A percentile compares a stretch with the other conserved stretches of the same genome.
phyloP scores from a whole-genome alignment of 2,113 vertebrate genomes.

The Rhea pennata region DNA sequence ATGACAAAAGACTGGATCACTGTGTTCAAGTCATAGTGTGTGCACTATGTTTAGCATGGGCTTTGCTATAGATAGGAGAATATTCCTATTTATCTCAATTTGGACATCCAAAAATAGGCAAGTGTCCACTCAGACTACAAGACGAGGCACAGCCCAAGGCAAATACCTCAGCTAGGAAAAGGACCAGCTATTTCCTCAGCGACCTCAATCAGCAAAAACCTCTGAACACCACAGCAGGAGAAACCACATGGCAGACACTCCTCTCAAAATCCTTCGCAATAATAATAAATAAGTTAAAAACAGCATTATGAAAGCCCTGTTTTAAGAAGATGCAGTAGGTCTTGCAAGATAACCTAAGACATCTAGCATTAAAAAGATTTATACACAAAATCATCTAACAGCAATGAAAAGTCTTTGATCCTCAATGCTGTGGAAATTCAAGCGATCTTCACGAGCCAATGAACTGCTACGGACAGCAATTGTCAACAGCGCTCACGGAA shows the following conservation, averaged over 20 bases:
- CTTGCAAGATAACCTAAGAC: neutral
- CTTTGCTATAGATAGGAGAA: neutral
- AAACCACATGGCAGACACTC: neutral
- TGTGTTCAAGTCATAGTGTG: neutral
- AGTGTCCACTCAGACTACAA: accelerated
- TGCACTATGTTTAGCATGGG: neutral
- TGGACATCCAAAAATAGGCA: neutral
- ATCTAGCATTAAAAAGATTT: neutral
- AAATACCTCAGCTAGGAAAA: neutral
- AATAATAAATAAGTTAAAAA: neutral
- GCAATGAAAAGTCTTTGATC: neutral
- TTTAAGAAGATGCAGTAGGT: neutral
- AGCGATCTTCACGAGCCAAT: neutral
- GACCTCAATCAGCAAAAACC: neutral
- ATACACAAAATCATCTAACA: neutral
- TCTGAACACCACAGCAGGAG: accelerated
- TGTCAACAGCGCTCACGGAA: neutral
- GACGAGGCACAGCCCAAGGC: neutral
- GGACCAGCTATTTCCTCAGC: neutral
- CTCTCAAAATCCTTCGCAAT: neutral
- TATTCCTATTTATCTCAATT: neutral
- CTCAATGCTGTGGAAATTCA: neutral
- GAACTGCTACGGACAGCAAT: neutral
- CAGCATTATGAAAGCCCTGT: neutral
- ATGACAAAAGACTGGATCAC: neutral